Base-by-base conservation (phyloP, 2,113 vertebrate genomes). In the Lepidothrix coronata region DNA sequence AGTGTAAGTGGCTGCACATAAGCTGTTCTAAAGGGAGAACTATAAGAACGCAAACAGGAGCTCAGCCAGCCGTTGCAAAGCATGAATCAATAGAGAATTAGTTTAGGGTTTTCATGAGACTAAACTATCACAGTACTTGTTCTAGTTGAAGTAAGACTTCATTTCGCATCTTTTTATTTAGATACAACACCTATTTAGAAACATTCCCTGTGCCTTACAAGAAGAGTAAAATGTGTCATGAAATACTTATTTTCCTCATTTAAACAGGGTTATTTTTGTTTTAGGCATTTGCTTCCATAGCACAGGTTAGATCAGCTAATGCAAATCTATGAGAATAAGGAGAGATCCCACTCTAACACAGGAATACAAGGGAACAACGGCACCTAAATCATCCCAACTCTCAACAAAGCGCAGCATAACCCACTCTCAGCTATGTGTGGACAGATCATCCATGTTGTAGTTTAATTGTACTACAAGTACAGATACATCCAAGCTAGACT, bases 241-340 rank as follows among this genome's bases (percentile, higher is more conserved):
- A 66, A 85, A 89, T 41, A 83, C 24, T 6, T 46, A 11, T 61
- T 81, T 91, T 84, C 61, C 37, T 84, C 37, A 63, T 80, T 85
- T 84, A 83, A 91, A 89, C 10, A 35, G 24, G 15, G 54, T 78
- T 81, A 73, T 63, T 96, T 95, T 76, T 91, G 52, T 91, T 96
- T 83, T 48, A 77, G 54, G 22, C 68, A 59, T 73, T 58, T 63
- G 24, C 21, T 93, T 75, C 4, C 2, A 5, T 8, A 91, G 68
- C 25, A 66, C n/a, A 77, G 58, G 66, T 66, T 35, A 91, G 43
- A 70, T 39, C 31, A 39, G 21, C 58, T 79, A 80, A 63, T 18
- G 24, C 43, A 54, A 70, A 80, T 37, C 55, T 63, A 3, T 5
- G 14, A 39, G 25, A 90, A 66, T 11, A 68, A 62, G 2, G 18